These are phyloP conservation scores for Erynnis tages DNA, from an alignment of 2,888 invertebrate genomes.

Conservation along the genomic window DNA sequence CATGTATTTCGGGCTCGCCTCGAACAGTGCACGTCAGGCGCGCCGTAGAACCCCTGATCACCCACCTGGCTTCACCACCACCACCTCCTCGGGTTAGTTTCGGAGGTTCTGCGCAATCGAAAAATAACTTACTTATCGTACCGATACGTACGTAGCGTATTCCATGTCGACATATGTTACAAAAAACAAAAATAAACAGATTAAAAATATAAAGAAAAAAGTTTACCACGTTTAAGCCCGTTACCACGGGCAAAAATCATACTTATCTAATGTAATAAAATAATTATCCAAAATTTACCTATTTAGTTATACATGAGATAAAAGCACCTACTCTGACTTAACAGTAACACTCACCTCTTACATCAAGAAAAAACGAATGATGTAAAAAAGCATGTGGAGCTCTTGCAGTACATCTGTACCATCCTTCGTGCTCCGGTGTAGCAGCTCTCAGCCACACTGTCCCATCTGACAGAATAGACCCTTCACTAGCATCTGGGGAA, in stretches of 20 bases:
- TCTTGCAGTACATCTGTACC: constrained; percentile 91
- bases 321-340: too few relatives aligned
- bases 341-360: constrained; percentile 52
- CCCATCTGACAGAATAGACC: constrained; percentile 85
- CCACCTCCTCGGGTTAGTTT: constrained; percentile 57
- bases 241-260: too few relatives aligned
- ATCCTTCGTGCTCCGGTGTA: constrained; percentile 89
- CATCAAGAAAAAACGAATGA: constrained; percentile 70
- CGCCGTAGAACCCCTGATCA: constrained; percentile 76
- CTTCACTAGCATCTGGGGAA: constrained; percentile 69
- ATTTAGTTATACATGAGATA: too few relatives aligned
- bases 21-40: constrained; percentile 82
- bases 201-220: too few relatives aligned
- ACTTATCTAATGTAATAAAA: too few relatives aligned
- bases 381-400: constrained; percentile 70
- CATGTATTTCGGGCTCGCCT: constrained; percentile 84
- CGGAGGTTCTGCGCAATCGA: constrained; percentile 58
- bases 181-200: too few relatives aligned
- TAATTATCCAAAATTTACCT: too few relatives aligned
- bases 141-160: too few relatives aligned
- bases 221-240: too few relatives aligned
- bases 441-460: constrained; percentile 87
- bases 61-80: constrained; percentile 71
- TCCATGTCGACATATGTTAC: too few relatives aligned
- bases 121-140: too few relatives aligned